A percentile compares a stretch with the other conserved stretches of the same genome.
phyloP scores from a whole-genome alignment of 2,797 vertebrate genomes.

The Cirrhinus molitorella region DNA sequence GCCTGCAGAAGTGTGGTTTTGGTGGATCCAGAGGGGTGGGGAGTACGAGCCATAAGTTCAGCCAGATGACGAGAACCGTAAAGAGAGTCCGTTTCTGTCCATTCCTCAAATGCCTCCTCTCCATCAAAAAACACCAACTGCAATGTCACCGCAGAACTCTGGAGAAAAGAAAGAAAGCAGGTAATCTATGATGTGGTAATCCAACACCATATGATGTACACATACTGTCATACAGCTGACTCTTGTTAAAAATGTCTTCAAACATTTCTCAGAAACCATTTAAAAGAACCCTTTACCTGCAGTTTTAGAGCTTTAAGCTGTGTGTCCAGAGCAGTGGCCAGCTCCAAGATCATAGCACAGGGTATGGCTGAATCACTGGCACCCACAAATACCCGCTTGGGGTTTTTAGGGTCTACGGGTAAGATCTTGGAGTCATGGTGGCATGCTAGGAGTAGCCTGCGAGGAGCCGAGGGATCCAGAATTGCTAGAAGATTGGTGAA shows the following conservation, averaged over 20 bases:
- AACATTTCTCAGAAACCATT: neutral
- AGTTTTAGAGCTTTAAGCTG: slow-evolving; percentile 78
- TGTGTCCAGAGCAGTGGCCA: slow-evolving; percentile 82
- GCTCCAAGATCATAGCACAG: slow-evolving; percentile 90
- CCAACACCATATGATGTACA: neutral
- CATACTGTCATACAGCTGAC: neutral
- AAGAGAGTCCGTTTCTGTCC: slow-evolving; percentile 88
- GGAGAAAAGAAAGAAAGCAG: neutral
- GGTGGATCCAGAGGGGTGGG: slow-evolving; percentile 71
- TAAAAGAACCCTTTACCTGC: slow-evolving; percentile 73
- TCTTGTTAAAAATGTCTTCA: neutral
- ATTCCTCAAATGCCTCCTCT: slow-evolving; percentile 89
- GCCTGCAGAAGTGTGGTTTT: slow-evolving; percentile 80
- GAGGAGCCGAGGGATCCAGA: slow-evolving; percentile 78
- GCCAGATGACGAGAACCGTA: slow-evolving; percentile 93
- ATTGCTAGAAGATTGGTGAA: slow-evolving; percentile 91
- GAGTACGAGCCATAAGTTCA: slow-evolving; percentile 78
- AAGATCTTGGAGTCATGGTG: slow-evolving; percentile 93
- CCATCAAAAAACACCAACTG: slow-evolving; percentile 94
- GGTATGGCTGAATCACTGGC: slow-evolving; percentile 93
- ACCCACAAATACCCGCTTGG: slow-evolving; percentile 82
- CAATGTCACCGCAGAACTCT: slow-evolving; percentile 81
- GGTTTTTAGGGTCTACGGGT: slow-evolving; percentile 67
- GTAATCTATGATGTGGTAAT: neutral
- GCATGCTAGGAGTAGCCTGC: slow-evolving; percentile 85